Base-by-base conservation (phyloP, 2,797 vertebrate genomes). In the Pipistrellus pipistrellus region DNA sequence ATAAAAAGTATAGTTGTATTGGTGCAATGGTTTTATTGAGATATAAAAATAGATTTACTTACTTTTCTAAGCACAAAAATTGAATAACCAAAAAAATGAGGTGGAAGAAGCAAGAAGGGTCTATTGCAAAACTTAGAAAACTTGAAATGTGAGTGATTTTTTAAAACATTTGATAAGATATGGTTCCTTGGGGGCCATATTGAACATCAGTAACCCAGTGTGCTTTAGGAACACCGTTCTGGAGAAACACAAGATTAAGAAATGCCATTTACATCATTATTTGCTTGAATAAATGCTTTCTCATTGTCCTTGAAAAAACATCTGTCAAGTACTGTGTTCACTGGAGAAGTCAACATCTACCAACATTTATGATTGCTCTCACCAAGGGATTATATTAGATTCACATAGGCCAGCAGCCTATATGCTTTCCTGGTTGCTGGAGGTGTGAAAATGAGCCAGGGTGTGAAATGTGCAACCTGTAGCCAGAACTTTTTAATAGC, bases 381-480 rank as follows among this genome's bases (percentile, higher is more conserved):
- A 59, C n/a, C 59, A 92, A 68, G 35, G 30, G 86, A 94, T 84
- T 89, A n/a, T 3, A 96, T 77, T 76, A 93, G 44, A n/a, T 20
- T 69, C 10, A 21, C n/a, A 87, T 1, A 69, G 30, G 8, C 14
- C 18, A 72, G 73, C 8, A 46, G 82, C 51, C 96, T n/a, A 82
- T 73, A 75, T 76, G 15, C 13, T 94, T 93, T 95, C 72, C 18
- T 89, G 35, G 68, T 94, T 95, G 17, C 64, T 15, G 30, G 84
- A 46, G 72, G 10, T 84, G 11, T 95, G 46, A 94, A 95, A 96
- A 76, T 87, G 2, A 72, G 80, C 9, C 44, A n/a, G 32, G 77
- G 25, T 72, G 17, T 59, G 51, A 94, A 92, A 81, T 41, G 12
- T 57, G n/a, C 38, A 94, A 48, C 17, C 5, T 96, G 95, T 90